Evolutionary conservation across 2,797 vertebrate species (phyloP), one percentile per base, ranked within the genome.

Genomic region (Crypturellus tataupa): DNA sequence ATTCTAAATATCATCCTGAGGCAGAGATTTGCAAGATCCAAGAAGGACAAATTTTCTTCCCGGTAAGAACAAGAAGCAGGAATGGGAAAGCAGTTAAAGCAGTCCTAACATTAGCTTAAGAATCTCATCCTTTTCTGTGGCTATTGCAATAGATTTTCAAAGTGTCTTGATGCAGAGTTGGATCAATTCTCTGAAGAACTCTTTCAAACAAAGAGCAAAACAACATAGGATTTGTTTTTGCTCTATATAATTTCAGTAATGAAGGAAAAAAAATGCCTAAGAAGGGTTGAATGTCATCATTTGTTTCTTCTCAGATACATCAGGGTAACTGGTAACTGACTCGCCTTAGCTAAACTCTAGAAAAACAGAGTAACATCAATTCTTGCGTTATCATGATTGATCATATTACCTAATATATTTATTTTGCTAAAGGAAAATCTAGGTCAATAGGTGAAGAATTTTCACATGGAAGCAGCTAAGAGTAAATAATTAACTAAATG

Each of bases 151-250:
- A 82, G 60, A 58, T 68, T 92, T 93, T 83, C 75, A 90, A 87
- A 93, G 68, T 89, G 76, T 49, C 58, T 62, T 35, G 60, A 89
- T 82, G 82, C 16, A 63, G 42, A 56, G 19, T 24, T 82, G 58
- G 72, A 80, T 23, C 27, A 68, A n/a, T 71, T 68, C 75, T 82
- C 81, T 82, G 19, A 80, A 92, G 53, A 55, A 24, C 40, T 31
- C 44, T 77, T 94, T 78, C 27, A 75, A 85, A 85, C 6, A 2
- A 68, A 82, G 7, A 16, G 18, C 12, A 71, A 85, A 93, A 7
- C 20, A 87, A 95, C 91, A 88, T 40, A 56, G 44, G 44, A 46
- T 46, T 46, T 9, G 10, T 73, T 64, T 91, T 93, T 86, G 56
- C 23, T 70, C 40, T 85, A 86, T 86, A 49, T 67, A 56, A 35